Base-by-base conservation (phyloP, 2,797 vertebrate species). In the Phalloptychus januarius region DNA sequence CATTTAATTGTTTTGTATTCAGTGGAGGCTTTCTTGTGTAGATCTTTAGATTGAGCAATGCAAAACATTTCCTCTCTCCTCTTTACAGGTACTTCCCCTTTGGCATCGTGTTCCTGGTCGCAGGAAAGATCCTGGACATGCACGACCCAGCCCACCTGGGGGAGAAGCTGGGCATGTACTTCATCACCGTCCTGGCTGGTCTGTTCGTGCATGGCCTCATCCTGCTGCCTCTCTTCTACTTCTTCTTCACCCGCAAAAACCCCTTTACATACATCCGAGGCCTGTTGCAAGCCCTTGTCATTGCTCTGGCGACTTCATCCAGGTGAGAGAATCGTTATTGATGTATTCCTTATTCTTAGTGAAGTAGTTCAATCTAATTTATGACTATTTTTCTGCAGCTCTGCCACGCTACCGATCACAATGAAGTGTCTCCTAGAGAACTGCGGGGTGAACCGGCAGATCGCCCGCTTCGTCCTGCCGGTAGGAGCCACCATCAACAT, bases 381-480 rank as follows among this genome's bases (percentile, higher is more conserved):
- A 4, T 72, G 18, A 16, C 84, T 40, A 5, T 69, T 81, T 20
- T 50, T 28, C 67, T 70, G 67, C 89, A 97, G 97, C 89, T 97
- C 97, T 0, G 96, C 97, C 75, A 97, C 97, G 0, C 74, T 97
- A 84, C 97, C 97, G n/a, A 97, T 97, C 91, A 97, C 97, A 79
- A 96, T 97, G 86, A 97, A 97, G 92, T 97, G 97, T 94, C 96
- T 97, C 58, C 89, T 97, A 89, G 97, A 97, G 91, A 97, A 97
- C 95, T 97, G 97, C 0, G 93, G 96, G 0, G 96, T 97, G 7
- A 96, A 97, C 92, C 86, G 96, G 0, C 96, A 96, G 4, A 96
- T 97, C 7, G 96, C 97, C 5, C 95, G 97, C 0, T 97, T 97
- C 0, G 97, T 97, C 63, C 93, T 97, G n/a, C 97, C 97, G 0